phyloP scores from a whole-genome alignment of 2,888 invertebrate species.

The Apotomis betuletana region DNA sequence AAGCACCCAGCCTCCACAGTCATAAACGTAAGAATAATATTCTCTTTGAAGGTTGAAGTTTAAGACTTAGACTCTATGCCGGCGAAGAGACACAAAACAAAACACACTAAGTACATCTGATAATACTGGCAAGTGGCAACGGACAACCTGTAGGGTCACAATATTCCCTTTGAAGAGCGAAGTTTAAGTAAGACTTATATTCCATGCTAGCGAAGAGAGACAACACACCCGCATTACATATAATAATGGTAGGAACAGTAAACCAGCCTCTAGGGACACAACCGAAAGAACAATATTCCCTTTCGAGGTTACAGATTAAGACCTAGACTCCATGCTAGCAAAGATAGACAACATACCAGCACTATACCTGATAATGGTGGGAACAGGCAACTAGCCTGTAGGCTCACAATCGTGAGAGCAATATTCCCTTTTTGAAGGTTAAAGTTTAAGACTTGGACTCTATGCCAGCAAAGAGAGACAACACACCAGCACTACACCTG shows the following conservation, averaged over 20 bases:
- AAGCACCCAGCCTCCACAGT: too few relatives aligned
- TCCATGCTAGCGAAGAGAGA: not conserved
- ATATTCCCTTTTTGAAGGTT: not conserved
- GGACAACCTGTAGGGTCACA: not conserved
- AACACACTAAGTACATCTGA: too few relatives aligned
- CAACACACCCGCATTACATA: not conserved
- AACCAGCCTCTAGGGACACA: not conserved
- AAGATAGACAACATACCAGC: not conserved
- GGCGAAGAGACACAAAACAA: too few relatives aligned
- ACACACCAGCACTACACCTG: slow-evolving; percentile 7
- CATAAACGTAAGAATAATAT: too few relatives aligned
- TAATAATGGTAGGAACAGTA: not conserved
- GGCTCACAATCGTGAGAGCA: not conserved
- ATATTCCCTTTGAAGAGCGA: too few relatives aligned
- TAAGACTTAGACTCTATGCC: not conserved
- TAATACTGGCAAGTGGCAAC: too few relatives aligned
- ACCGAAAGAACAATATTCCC: not conserved
- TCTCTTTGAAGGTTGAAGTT: not conserved
- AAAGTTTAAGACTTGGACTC: slow-evolving; percentile 1
- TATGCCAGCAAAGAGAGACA: not conserved
- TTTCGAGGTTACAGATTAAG: not conserved
- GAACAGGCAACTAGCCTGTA: slow-evolving; percentile 1
- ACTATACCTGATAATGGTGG: not conserved
- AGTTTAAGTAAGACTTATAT: too few relatives aligned
- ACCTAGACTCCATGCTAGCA: not conserved